Base-by-base conservation (phyloP, 1,140 invertebrate genomes). In the Oedothorax gibbosus region DNA sequence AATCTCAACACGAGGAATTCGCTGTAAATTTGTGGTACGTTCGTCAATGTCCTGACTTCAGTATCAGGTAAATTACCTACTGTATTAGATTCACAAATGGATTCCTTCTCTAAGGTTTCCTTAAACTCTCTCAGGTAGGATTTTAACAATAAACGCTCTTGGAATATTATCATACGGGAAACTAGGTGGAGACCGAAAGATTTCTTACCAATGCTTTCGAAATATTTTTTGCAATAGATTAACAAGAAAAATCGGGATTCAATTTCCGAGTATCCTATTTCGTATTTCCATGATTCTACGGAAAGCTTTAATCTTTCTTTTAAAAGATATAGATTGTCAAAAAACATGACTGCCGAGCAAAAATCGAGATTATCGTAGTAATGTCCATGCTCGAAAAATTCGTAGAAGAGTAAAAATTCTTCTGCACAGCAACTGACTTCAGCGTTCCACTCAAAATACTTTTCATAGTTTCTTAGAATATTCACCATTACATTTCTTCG, bases 341-440 rank as follows among this genome's bases (percentile, higher is more conserved):
- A 79, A 49, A 79, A 56, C 62, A 79, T 66, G 0, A 79, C 11
- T 9, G 77, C 51, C 2, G 50, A 66, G 21, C 64, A 54, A 54
- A 79, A 79, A 56, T 79, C 77, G 2, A 79, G 10, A 11, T 79
- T 66, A 54, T 79, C 77, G 12, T 54, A 66, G 35, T 68, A 79
- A 56, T 54, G 12, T 56, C 9, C 20, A 18, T 79, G 51, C n/a
- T 68, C 11, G 15, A 9, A 15, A 54, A 68, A 68, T 18, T 68
- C 50, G 21, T 68, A 6, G 15, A 79, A 68, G 49, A n/a, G 35
- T 5, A 51, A 77, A 35, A n/a, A 6, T 14, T 11, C 7, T 75
- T 51, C 8, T 75, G 18, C 18, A 15, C 6, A 21, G 56, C 12
- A 2, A 57, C 3, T 64, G 60, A 56, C 11, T 7, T 54, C 50